Evolutionary conservation across 2,888 invertebrate genomes (phyloP).

Genomic region (Apoda limacodes): DNA sequence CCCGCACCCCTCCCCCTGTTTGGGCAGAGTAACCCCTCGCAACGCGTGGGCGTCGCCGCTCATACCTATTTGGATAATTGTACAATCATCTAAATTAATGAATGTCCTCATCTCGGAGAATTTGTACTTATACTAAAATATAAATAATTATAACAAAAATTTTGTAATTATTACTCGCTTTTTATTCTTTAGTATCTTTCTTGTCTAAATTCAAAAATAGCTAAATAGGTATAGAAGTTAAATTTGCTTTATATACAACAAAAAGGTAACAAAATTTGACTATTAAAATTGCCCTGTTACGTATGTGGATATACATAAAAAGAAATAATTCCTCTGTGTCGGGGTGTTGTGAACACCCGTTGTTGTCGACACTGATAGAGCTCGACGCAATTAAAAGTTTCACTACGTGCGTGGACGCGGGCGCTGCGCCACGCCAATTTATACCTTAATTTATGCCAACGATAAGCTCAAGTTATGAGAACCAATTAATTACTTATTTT

Average conservation of each 20-base stretch:
- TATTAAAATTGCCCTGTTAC: no score
- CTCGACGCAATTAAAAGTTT: conserved; percentile 69
- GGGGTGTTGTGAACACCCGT: conserved; percentile 49
- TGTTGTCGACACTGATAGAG: conserved; percentile 63
- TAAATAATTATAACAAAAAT: no score
- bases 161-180: no score
- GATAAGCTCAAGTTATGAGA: conserved; percentile 61
- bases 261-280: no score
- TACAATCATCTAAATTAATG: conserved; percentile 72
- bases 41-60: conserved; percentile 60
- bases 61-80: conserved; percentile 71
- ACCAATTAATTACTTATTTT: conserved; percentile 64
- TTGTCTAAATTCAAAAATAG: no score
- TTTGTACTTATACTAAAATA: no score
- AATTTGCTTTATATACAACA: no score
- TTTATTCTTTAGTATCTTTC: no score
- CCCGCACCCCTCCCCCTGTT: conserved; percentile 61
- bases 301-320: conserved; percentile 32
- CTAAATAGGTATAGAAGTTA: no score
- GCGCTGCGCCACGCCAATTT: conserved; percentile 47
- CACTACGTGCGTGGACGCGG: conserved; percentile 65
- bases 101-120: conserved; percentile 67
- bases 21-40: conserved; percentile 58
- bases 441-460: conserved; percentile 63
- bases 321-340: conserved; percentile 29